Base-by-base conservation (phyloP, 1,140 invertebrate species). In the Vanessa atalanta region DNA sequence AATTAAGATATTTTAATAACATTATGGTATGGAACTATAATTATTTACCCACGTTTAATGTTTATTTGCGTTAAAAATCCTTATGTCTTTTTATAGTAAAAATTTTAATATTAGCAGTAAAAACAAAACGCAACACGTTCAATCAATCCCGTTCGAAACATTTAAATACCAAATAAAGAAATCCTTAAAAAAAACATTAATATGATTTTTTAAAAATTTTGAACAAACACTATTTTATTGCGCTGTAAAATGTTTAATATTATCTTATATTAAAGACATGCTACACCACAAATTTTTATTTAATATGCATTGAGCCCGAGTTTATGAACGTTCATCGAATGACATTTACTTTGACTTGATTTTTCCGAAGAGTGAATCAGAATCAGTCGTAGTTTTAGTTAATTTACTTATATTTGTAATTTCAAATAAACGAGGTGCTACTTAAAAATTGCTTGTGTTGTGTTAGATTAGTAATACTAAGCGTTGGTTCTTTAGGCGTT, bases 341-440 rank as follows among this genome's bases (percentile, higher is more conserved):
- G 66, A 69, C 66, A 69, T 69, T 69, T 69, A 57, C 66, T 57
- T 69, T 69, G 66, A 69, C 70, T 70, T 78, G 60, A 69, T 74
- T 77, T 76, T 61, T 80, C 73, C 74, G 47, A 72, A 73, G 72
- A 72, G 77, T 79, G 79, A 81, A 70, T 81, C 74, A 79, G 79
- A 81, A 70, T 81, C 74, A 79, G 79, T 73, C 78, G 79, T 75
- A 81, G 70, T 79, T 72, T 72, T 76, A 57, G 55, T 76, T 67
- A 72, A 77, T 75, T 70, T 74, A 67, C 70, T 66, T 80, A 23
- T 70, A 76, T 70, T 51, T 66, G 16, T 60, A 69, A 70, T 70
- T 63, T 43, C 60, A 48, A 67, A 75, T 64, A 73, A 57, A 76
- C 60, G 57, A 65, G 72, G 74, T 76, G 70, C 31, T 72, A 23